A percentile compares a stretch with the other conserved stretches of the same genome.
phyloP scores from a whole-genome alignment of 1,140 invertebrate genomes.

The Battus philenor region DNA sequence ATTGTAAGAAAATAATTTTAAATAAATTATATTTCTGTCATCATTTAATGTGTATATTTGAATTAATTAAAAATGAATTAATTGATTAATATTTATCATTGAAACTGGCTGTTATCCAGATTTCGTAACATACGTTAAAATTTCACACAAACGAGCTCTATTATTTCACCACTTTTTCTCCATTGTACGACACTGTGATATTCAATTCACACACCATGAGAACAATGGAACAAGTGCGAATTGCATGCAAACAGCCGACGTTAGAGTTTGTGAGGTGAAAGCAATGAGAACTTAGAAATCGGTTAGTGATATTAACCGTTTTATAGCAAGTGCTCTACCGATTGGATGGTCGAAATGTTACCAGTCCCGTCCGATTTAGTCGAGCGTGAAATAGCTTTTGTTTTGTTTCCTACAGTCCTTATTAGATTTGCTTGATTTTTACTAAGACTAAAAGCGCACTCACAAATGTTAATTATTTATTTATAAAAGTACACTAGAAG shows the following conservation, averaged over 20 bases:
- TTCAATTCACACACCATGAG: conserved; percentile 26
- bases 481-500: no score
- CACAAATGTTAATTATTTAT: no score
- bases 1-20: no score
- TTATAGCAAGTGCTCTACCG: conserved; percentile 22
- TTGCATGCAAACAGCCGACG: conserved; percentile 29
- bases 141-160: conserved; percentile 2
- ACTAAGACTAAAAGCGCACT: no score
- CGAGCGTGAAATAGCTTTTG: conserved; percentile 6
- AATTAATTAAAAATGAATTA: no score
- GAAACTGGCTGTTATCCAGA: conserved; percentile 4
- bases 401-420: not conserved
- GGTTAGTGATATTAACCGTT: conserved; percentile 43
- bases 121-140: conserved; percentile 1
- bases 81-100: no score
- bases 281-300: conserved; percentile 59
- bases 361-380: conserved; percentile 26
- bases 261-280: conserved; percentile 47
- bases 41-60: no score
- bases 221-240: conserved; percentile 50
- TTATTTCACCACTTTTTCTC: conserved; percentile 10
- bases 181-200: conserved; percentile 8
- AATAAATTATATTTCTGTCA: no score
- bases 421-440: not conserved
- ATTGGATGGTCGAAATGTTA: conserved; percentile 23